Evolutionary conservation across 2,797 vertebrate genomes (phyloP), one percentile per base, ranked within the genome.

Genomic region (Diplodus sargus): DNA sequence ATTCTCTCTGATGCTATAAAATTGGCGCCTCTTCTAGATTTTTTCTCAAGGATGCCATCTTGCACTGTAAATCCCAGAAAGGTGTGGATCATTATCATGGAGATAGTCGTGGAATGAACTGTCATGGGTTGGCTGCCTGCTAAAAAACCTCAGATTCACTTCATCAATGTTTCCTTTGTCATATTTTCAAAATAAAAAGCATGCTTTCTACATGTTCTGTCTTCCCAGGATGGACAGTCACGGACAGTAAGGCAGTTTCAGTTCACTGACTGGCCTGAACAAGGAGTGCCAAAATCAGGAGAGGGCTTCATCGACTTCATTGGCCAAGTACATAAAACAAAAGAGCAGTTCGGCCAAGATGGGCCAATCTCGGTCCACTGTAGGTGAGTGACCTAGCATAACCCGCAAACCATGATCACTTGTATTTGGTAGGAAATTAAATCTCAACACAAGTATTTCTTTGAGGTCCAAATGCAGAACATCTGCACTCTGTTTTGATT

Each of bases 221-320:
- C 30, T 73, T 79, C 43, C n/a, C 81, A 99, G 98, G 98, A 99
- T 39, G 98, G 98, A 34, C 98, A 99, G 94, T 99, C 98, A 53
- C 96, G 98, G 91, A 99, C 98, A 82, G 98, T 99, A 74, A 95
- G 98, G 87, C 98, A 99, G 93, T 99, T 99, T 94, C 98, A 99
- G 95, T 99, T 99, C 94, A 99, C 98, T 30, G 98, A 99, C 94
- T 99, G 98, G 98, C 98, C 98, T 48, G 98, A 99, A 79, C 98
- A 99, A 96, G 98, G 98, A 93, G 98, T 99, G 94, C 98, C 98
- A 94, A 99, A 99, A 93, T 99, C 98, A 76, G 98, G 98, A 92
- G 98, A 99, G 95, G 98, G 98, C 81, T 99, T 99, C 92, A 99
- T 99, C 85, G 98, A 99, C 91, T 99, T 99, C 94, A 99, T 99